Base-by-base conservation (phyloP, 2,797 vertebrate genomes). In the Microctenopoma lineatum region DNA sequence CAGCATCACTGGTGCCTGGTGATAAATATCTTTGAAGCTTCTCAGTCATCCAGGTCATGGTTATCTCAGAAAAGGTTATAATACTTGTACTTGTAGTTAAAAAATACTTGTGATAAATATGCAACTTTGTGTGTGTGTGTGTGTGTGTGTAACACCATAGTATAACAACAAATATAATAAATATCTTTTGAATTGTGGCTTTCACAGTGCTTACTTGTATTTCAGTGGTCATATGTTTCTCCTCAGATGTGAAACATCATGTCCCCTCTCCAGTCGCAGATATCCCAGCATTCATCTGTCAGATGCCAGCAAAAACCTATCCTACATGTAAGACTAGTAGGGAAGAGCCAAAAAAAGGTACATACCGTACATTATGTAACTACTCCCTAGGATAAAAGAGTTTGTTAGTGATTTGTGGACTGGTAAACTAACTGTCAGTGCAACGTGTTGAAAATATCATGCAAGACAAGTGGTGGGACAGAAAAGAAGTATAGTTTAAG, bases 261-360 rank as follows among this genome's bases (percentile, higher is more conserved):
- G 90, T 93, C 77, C 93, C 92, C 44, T 90, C 93, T 69, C 92
- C 91, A 50, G 94, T 95, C 76, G 92, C 94, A 36, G 94, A 96
- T 73, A 90, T 95, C 45, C 92, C 94, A 62, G 91, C 93, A 66
- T 87, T 92, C 59, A 93, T 92, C 73, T 82, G 89, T 71, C 92
- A 93, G 45, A 90, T 85, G 27, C 70, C 92, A 48, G 74, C 90
- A 70, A 94, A 89, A 87, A 91, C 73, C 60, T 81, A n/a, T 57
- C 59, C 59, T 36, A 25, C 67, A 56, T 14, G 12, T 55, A 60
- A 87, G 1, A 61, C 87, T 75, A 83, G 89, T 5, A 87, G 87
- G 4, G 95, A 95, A 51, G 94, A 95, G 83, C 90, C 93, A 50
- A 95, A 96, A 86, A 95, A 86, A 95, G 97, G 97, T 98, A 95